phyloP scores from a whole-genome alignment of 2,888 invertebrate genomes.

The Ichneumoninae sp. region DNA sequence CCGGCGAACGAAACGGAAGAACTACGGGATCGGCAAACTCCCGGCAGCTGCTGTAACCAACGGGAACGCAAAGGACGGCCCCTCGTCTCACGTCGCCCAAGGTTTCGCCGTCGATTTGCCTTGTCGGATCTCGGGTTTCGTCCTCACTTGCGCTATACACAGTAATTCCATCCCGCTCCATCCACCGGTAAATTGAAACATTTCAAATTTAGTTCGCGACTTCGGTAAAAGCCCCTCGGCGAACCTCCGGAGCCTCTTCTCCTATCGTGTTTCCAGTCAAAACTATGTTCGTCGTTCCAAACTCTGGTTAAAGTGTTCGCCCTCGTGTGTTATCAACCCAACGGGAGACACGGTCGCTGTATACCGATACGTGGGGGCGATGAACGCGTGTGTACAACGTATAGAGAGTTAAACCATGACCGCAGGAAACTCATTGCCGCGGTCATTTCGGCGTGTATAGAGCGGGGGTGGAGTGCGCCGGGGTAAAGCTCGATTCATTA shows the following conservation, averaged over 20 bases:
- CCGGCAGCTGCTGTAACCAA: neutral
- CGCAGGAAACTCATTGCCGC: conserved; percentile 28
- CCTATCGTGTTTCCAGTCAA: conserved; percentile 10
- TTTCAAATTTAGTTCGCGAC: conserved; percentile 14
- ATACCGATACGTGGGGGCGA: neutral
- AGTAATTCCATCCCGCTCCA: neutral
- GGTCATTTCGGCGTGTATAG: conserved; percentile 24
- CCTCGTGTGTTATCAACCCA: conserved; percentile 2
- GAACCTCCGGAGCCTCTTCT: neutral
- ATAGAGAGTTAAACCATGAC: neutral
- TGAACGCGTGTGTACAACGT: neutral
- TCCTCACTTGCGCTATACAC: neutral
- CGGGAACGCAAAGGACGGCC: neutral
- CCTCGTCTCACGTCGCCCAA: neutral
- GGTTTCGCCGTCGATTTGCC: conserved; percentile 11
- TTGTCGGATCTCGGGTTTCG: neutral
- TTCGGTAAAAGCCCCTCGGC: neutral
- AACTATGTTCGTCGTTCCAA: neutral
- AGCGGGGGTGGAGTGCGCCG: neutral
- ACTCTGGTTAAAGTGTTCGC: conserved; percentile 8
- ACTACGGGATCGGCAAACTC: neutral
- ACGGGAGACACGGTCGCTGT: neutral
- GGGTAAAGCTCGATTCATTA: neutral
- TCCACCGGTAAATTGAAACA: conserved; percentile 16
- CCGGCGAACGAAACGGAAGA: neutral